Conservation (phyloP, 1,140 invertebrate species). For the Eriosoma lanigerum region DNA sequence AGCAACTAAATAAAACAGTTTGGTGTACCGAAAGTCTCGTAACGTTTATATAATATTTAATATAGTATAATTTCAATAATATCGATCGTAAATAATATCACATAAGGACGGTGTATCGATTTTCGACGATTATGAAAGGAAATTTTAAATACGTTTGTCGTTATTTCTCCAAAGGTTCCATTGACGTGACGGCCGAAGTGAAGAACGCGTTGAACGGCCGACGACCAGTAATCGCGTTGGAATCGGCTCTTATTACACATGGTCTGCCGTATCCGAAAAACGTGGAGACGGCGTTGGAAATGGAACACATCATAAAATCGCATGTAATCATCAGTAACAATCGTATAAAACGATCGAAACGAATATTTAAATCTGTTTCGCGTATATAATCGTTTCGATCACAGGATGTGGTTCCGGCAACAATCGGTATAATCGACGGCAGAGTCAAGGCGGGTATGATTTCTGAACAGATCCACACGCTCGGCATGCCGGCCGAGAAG, state of each 20-base stretch:
- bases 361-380: too few relatives aligned
- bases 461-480: conserved; percentile 64
- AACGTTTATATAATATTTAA: too few relatives aligned
- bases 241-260: conserved; percentile 97
- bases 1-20: too few relatives aligned
- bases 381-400: too few relatives aligned
- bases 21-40: too few relatives aligned
- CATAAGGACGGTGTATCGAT: too few relatives aligned
- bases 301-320: conserved; percentile 76
- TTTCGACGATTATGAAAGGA: conserved; percentile 5
- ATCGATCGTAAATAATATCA: too few relatives aligned
- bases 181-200: conserved; percentile 64
- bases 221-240: conserved; percentile 85
- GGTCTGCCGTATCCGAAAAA: conserved; percentile 96
- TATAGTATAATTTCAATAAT: too few relatives aligned
- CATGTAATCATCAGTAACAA: conserved; percentile 62
- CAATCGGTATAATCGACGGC: conserved; percentile 86
- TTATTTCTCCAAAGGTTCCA: conserved; percentile 4
- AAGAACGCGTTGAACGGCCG: conserved; percentile 62
- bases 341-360: conserved; percentile 54
- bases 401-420: conserved; percentile 88
- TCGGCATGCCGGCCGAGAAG: conserved; percentile 62
- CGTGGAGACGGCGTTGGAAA: conserved; percentile 77
- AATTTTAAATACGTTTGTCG: not conserved
- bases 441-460: conserved; percentile 79